phyloP scores from a whole-genome alignment of 2,113 vertebrate genomes.

The Chaenogobius annularis region DNA sequence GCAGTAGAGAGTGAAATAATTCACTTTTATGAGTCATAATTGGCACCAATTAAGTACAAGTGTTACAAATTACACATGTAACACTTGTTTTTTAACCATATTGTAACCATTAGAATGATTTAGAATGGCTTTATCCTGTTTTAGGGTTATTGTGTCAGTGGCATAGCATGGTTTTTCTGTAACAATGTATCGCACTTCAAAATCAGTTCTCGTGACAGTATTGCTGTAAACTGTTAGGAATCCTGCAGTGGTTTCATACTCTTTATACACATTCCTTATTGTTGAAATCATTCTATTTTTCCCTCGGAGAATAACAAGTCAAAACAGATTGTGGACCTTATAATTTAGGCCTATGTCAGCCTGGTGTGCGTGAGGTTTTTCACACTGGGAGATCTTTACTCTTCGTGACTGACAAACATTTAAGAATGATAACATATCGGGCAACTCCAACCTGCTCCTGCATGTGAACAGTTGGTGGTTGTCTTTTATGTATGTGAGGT shows the following conservation, averaged over 20 bases:
- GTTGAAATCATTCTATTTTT: constrained; percentile 45
- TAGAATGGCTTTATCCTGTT: no score
- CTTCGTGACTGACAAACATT: not conserved
- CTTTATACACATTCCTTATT: constrained; percentile 55
- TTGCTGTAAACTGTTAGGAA: constrained; percentile 29
- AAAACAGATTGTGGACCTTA: constrained; percentile 32
- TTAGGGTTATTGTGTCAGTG: no score
- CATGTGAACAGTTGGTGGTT: constrained; percentile 42
- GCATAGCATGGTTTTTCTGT: no score
- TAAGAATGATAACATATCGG: not conserved
- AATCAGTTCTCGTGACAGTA: not conserved
- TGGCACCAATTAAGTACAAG: no score
- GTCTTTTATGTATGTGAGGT: constrained; percentile 61
- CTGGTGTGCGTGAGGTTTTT: constrained; percentile 3
- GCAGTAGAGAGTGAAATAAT: no score
- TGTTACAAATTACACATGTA: no score
- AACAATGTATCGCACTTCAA: no score
- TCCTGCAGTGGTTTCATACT: constrained; percentile 46
- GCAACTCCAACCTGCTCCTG: not conserved
- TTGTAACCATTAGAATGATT: no score
- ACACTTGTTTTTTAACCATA: no score
- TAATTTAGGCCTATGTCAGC: not conserved
- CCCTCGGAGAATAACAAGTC: constrained; percentile 18
- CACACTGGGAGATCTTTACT: not conserved
- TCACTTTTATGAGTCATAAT: no score